These are phyloP conservation scores for Alectura lathami DNA, from an alignment of 2,113 vertebrate species.

Conservation along the genomic window DNA sequence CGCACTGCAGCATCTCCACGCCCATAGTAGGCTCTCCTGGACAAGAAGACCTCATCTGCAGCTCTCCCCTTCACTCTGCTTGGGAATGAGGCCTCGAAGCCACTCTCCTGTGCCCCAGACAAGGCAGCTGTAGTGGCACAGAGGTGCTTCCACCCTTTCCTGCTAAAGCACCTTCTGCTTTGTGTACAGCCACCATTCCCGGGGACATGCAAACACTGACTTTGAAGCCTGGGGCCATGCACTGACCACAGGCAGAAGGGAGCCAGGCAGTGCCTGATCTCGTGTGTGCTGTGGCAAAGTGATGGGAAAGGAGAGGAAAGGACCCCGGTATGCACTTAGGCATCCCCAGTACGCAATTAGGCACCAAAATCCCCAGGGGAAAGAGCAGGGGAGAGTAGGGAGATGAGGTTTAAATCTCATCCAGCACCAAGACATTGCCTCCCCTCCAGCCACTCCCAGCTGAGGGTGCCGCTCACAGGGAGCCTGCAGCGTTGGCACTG, in stretches of 20 bases:
- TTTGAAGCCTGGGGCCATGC: not conserved
- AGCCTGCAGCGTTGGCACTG: not conserved
- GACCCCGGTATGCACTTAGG: no score
- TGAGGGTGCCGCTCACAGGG: not conserved
- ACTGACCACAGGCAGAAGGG: not conserved
- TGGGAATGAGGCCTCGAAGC: not conserved
- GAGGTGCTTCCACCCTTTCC: not conserved
- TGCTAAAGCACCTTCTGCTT: not conserved
- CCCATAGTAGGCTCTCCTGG: not conserved
- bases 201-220: rapidly evolving
- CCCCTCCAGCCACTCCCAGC: not conserved
- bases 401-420: not conserved
- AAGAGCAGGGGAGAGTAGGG: not conserved
- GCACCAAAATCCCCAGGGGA: not conserved
- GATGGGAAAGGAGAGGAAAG: not conserved
- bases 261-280: rapidly evolving
- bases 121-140: not conserved
- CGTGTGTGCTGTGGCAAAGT: not conserved
- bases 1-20: not conserved
- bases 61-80: not conserved
- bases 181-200: not conserved
- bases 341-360: not conserved
- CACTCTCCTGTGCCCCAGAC: not conserved
- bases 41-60: not conserved
- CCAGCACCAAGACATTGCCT: not conserved